These are phyloP conservation scores for Troides oblongomaculatus DNA, from an alignment of 2,888 invertebrate genomes.

Conservation along the genomic window DNA sequence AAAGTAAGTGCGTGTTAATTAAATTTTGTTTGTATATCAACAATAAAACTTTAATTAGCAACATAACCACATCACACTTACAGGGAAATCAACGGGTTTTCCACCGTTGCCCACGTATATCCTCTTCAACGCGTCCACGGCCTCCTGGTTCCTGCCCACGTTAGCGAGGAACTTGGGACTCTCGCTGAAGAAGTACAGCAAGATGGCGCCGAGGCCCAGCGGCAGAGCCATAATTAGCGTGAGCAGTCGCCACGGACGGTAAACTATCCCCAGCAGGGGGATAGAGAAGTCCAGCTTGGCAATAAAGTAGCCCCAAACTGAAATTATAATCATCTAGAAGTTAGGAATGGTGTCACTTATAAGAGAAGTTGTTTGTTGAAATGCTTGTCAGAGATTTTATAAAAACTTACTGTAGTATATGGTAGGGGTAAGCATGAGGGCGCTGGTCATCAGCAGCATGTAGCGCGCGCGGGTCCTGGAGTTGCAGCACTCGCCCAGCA, in stretches of 20 bases:
- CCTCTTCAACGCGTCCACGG: constrained; percentile 78
- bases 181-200: constrained; percentile 82
- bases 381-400: no score
- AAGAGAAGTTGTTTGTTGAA: no score
- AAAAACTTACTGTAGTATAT: constrained; percentile 56
- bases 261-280: constrained; percentile 53
- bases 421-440: constrained; percentile 66
- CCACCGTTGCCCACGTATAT: constrained; percentile 81
- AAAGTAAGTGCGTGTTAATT: no score
- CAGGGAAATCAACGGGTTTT: constrained; percentile 51
- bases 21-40: no score
- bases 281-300: constrained; percentile 61
- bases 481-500: constrained; percentile 78
- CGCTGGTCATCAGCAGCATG: constrained; percentile 70
- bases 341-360: no score
- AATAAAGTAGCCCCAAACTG: constrained; percentile 64
- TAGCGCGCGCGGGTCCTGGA: constrained; percentile 56
- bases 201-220: constrained; percentile 79
- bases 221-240: constrained; percentile 80
- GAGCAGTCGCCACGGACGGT: constrained; percentile 66
- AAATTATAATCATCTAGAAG: constrained; percentile 28
- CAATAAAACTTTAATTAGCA: neutral
- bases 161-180: constrained; percentile 88
- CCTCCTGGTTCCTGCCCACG: constrained; percentile 81
- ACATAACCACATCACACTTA: constrained; percentile 38